phyloP scores from a whole-genome alignment of 1,140 invertebrate species.

The Sinonovacula constricta region DNA sequence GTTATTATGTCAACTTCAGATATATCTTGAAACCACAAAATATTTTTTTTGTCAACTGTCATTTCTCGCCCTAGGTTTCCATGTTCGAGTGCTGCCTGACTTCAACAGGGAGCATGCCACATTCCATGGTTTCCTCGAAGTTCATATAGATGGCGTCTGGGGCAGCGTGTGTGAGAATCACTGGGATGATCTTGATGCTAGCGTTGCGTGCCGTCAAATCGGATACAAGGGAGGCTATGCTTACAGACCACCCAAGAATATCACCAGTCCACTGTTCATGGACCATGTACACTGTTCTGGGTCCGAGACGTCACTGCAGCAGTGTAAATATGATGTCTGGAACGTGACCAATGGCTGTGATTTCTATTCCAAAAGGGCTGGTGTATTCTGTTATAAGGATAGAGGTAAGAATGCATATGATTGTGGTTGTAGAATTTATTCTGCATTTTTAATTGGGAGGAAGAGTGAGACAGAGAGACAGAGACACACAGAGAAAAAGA shows the following conservation, averaged over 20 bases:
- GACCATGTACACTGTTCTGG: slow-evolving; percentile 44
- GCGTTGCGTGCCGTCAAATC: slow-evolving; percentile 62
- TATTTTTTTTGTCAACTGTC: too few relatives aligned
- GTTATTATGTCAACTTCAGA: too few relatives aligned
- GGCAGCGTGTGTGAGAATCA: slow-evolving; percentile 58
- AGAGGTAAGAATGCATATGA: too few relatives aligned
- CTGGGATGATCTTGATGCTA: slow-evolving; percentile 53
- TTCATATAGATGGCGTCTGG: slow-evolving; percentile 62
- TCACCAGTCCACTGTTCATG: slow-evolving; percentile 47
- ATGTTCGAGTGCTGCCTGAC: slow-evolving; percentile 48
- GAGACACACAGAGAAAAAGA: too few relatives aligned
- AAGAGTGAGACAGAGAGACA: too few relatives aligned
- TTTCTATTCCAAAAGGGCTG: slow-evolving; percentile 43
- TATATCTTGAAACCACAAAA: too few relatives aligned
- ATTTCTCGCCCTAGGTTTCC: slow-evolving; percentile 43
- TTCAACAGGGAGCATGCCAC: slow-evolving; percentile 11
- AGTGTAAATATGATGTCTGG: slow-evolving; percentile 23
- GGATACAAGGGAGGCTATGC: slow-evolving; percentile 57
- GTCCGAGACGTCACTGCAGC: slow-evolving; percentile 12
- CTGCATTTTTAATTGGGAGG: too few relatives aligned
- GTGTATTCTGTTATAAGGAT: slow-evolving; percentile 53
- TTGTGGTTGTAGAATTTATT: too few relatives aligned
- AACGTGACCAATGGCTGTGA: slow-evolving; percentile 34
- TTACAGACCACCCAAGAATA: slow-evolving; percentile 58
- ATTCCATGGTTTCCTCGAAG: slow-evolving; percentile 59